Base-by-base conservation (phyloP, 2,113 vertebrate genomes). In the Dendrocopos noguchii region DNA sequence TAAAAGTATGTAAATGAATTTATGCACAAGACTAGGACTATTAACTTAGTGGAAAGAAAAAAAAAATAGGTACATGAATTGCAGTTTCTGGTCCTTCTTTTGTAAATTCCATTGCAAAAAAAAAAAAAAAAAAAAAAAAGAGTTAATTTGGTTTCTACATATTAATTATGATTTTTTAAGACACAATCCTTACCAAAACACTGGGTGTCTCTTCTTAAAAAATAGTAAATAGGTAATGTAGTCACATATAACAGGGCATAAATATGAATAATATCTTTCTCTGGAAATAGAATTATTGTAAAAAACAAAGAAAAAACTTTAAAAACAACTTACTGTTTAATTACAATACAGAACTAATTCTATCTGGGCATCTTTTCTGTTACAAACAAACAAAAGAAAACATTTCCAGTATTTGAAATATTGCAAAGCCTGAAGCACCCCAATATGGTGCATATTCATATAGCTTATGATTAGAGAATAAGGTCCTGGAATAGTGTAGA, bases 61-160 rank as follows among this genome's bases (percentile, higher is more conserved):
- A 34, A 31, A 46, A 10, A 60, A 27, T 55, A 61, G 15, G 4
- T 76, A 29, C 22, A 12, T 20, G 8, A 73, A 34, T 34, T 74
- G 8, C 4, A 36, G 27, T 33, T 18, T 74, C 34, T n/a, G 20
- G 5, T 52, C 7, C 33, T 22, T 36, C 68, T 65, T 27, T 68
- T 70, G 34, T 10, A 82, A 85, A 80, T 79, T 87, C 24, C 4
- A 10, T 34, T 89, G 29, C 6, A 50, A 74, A 78, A 93, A 77
- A 3, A 7, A 93, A 47, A 47, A 47, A 47, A 46, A 46, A 50
- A 22, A 22, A 22, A 6, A 12, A n/a, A n/a, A n/a, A n/a, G n/a
- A n/a, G n/a, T n/a, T 74, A 3, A 31, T 70, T 0, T 0, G 4
- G 61, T 80, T 89, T 74, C 7, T 42, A 60, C 1, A 1, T 6